phyloP scores from a whole-genome alignment of 2,113 vertebrate genomes.

The Monarcha castaneiventris region DNA sequence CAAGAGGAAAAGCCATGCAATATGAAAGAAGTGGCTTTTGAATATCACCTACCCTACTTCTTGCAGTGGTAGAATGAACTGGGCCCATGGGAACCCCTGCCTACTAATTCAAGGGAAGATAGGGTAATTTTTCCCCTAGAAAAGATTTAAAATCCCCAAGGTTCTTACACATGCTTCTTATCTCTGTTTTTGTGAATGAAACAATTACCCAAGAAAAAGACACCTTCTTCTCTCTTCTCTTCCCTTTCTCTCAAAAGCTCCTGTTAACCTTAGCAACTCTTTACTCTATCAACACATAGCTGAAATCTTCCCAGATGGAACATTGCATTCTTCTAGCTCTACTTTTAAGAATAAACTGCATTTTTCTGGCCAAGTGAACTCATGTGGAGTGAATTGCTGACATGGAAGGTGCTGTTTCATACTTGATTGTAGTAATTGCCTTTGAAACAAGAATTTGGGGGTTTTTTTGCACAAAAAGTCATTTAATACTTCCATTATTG shows the following conservation, averaged over 20 bases:
- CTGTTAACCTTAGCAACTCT: background rate
- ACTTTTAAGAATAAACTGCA: background rate
- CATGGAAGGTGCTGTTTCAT: background rate
- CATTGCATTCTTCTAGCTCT: background rate
- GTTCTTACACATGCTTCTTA: background rate
- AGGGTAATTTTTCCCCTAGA: background rate
- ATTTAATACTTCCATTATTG: background rate
- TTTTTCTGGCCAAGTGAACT: background rate
- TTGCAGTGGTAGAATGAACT: background rate
- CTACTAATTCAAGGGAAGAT: background rate
- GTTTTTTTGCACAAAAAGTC: fast-evolving
- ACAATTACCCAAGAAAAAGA: background rate
- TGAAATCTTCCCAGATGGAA: background rate
- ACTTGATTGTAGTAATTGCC: background rate
- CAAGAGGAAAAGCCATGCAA: background rate
- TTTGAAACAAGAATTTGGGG: background rate
- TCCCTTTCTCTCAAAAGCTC: background rate
- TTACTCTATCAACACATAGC: background rate
- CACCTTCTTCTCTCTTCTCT: background rate
- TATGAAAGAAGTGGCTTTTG: background rate
- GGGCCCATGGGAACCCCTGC: background rate
- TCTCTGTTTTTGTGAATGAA: background rate
- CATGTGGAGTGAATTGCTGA: background rate
- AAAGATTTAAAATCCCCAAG: background rate
- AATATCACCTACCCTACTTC: background rate